Percentiles rank a stretch among this genome's conserved stretches.
These are phyloP conservation scores for Bos javanicus DNA, from an alignment of 2,113 vertebrate species.

Conservation along the genomic window DNA sequence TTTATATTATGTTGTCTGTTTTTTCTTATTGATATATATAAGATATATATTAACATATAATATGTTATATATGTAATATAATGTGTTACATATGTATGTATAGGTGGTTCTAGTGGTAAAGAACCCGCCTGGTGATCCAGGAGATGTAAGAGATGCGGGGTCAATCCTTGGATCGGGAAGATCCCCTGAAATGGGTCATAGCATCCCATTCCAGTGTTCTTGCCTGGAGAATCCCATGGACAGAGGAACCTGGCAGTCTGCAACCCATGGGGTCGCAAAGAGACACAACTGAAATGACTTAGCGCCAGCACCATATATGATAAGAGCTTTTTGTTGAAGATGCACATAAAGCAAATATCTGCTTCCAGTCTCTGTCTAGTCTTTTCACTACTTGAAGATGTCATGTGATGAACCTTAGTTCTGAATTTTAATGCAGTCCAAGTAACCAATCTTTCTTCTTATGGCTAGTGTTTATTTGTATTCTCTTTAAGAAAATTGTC, in stretches of 20 bases:
- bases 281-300: not conserved
- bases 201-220: not conserved
- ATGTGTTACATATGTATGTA: not conserved
- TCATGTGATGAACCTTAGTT: not conserved
- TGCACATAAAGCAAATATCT: not conserved
- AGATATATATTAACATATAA: not conserved
- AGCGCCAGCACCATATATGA: not conserved
- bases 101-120: not conserved
- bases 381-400: not conserved
- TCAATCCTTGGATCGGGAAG: not conserved
- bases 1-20: not conserved
- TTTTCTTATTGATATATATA: not conserved
- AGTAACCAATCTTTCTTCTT: not conserved
- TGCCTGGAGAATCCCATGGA: not conserved
- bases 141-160: not conserved
- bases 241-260: not conserved
- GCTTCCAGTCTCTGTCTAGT: not conserved
- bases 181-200: not conserved
- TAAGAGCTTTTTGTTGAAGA: not conserved
- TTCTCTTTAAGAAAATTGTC: not conserved
- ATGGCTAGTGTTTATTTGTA: not conserved
- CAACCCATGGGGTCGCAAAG: not conserved
- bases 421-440: not conserved
- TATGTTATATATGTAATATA: not conserved
- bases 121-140: not conserved